Evolutionary conservation across 2,888 invertebrate genomes (phyloP).

Genomic region (Cosmorhoe ocellata): DNA sequence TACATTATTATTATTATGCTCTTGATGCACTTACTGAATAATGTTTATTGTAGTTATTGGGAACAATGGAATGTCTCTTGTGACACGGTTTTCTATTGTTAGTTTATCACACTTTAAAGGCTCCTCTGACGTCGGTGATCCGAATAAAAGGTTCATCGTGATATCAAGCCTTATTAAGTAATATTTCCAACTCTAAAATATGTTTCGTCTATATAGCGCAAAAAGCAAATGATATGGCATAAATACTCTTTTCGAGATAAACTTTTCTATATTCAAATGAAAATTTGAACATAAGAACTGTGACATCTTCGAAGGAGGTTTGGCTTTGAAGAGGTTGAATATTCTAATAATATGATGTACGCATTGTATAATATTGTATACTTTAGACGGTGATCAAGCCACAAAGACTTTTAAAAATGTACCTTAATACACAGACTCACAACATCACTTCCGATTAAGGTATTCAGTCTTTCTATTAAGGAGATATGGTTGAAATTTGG

Average conservation of each 20-base stretch:
- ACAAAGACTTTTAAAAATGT: conserved; percentile 75
- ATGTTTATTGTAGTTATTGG: conserved; percentile 7
- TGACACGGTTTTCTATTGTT: conserved; percentile 43
- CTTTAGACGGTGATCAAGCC: conserved; percentile 67
- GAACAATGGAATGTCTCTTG: conserved; percentile 51
- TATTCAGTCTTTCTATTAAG: conserved; percentile 19
- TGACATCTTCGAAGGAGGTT: conserved; percentile 37
- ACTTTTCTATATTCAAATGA: no score
- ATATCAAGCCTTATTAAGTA: conserved; percentile 18
- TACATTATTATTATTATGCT: no score
- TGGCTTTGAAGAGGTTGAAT: conserved; percentile 58
- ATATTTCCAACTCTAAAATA: background rate
- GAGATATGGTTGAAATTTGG: conserved; percentile 38
- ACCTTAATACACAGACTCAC: conserved; percentile 51
- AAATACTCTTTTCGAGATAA: no score
- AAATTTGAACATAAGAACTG: conserved; percentile 21
- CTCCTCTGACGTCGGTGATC: conserved; percentile 20
- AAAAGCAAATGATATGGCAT: no score
- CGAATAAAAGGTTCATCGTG: conserved; percentile 35
- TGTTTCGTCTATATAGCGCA: no score
- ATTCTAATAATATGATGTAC: conserved; percentile 53
- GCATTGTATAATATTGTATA: no score
- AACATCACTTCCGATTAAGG: conserved; percentile 13
- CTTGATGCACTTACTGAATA: conserved; percentile 36
- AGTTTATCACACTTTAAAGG: conserved; percentile 34